Evolutionary conservation across 2,797 vertebrate species (phyloP), one percentile per base, ranked within the genome.

Genomic region (Crypturellus tataupa): DNA sequence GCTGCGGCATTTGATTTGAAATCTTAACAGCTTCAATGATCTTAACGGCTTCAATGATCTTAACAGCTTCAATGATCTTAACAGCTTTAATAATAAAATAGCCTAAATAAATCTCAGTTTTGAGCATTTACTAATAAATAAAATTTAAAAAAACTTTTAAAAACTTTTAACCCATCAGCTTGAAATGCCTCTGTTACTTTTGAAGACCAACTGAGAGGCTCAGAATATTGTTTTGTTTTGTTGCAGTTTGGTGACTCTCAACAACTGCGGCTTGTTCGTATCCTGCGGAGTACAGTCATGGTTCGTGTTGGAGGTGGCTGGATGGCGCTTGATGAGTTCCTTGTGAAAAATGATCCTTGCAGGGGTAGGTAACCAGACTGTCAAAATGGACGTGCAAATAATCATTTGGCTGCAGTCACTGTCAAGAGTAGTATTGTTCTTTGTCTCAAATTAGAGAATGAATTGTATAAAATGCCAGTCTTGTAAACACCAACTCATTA

Each of bases 271-370:
- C 98, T 99, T 14, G 99, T 99, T 71, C 98, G 99, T 20, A 99
- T 99, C 96, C 97, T 99, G 17, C 98, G 99, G 94, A 99, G 99
- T 95, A 99, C 99, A 0, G 99, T 99, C 90, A 99, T 99, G 99
- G 99, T 99, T 95, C 99, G 99, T 6, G 99, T 99, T 51, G 99
- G 99, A 84, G 99, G 99, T 73, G 99, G 99, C 94, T 99, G 99
- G 99, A 99, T 99, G 99, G 99, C 99, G 8, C 98, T 99, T 16
- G 99, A 99, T 90, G 99, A 99, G 97, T 99, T 99, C 97, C 97
- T 99, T 85, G 99, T 99, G 97, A 99, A 99, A 98, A 99, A 99
- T 5, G 99, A 99, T 97, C 99, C 99, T 23, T 99, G 99, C 97
- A 98, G 99, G 98, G 99, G 99, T 99, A 98, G 95, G 97, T 96